Evolutionary conservation across 2,888 invertebrate genomes (phyloP), one percentile per base, ranked within the genome.

Genomic region (Hyposoter dolosus): DNA sequence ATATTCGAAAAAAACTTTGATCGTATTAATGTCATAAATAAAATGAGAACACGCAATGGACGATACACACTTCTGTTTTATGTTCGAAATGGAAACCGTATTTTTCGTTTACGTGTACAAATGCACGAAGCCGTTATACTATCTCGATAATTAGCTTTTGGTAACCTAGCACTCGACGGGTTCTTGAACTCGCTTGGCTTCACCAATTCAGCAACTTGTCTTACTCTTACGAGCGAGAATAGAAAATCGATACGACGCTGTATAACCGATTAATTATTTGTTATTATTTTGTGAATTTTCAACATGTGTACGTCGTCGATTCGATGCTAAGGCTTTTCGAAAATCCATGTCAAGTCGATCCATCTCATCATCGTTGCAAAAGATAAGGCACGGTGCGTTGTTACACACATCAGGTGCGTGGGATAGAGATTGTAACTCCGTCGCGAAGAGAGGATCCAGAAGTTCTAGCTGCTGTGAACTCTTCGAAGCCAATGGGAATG

Each of bases 131-230:
- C 60, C 60, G 56, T 56, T 56, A 56, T 2, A 92, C 93, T 92
- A 91, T 92, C 90, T 90, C 92, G 91, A 91, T 93, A 93, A 93
- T 94, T 93, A 93, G 76, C 56, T 91, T 90, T 88, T 87, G 89
- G 93, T 92, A 94, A 94, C 92, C 91, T 89, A 91, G 93, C 92
- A 92, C 91, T 88, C 86, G 89, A 88, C 77, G 90, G 90, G 87
- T 83, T 87, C 87, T 79, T 66, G 68, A 75, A 82, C 66, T 79
- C 75, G 32, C 83, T 80, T 83, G 86, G 86, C 87, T 89, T 88
- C 84, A 66, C 79, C 17, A 43, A 43, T 77, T 75, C 71, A 47
- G 63, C 45, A 71, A 81, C 71, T 69, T 60, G 50, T 68, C 65
- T 19, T 15, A 7, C 56, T 43, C 12, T 23, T 19, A 9, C 15